Base-by-base conservation (phyloP, 1,140 invertebrate species). In the Dendroctonus ponderosae region DNA sequence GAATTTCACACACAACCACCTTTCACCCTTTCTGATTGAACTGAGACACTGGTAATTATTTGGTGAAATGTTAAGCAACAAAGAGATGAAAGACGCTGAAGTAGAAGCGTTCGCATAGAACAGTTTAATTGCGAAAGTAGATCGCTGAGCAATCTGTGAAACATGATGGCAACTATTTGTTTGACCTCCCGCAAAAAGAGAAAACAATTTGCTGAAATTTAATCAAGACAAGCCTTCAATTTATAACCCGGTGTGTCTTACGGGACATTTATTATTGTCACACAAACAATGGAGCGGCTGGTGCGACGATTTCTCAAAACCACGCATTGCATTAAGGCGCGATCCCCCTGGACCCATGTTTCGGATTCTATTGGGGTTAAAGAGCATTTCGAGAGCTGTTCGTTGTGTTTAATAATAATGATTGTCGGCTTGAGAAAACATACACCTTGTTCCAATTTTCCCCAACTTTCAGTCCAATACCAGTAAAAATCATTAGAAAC, bases 171-270 rank as follows among this genome's bases (percentile, higher is more conserved):
- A 37, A 67, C 65, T 14, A 67, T 67, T 67, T 67, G 65, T 67
- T 61, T 67, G 65, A 61, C 50, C 57, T 40, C 6, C 46, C 12
- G 51, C 41, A 62, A 62, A 68, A 68, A 68, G 56, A 60, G 66
- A 68, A 62, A 68, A 68, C 66, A 68, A 68, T 68, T 68, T 68
- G 66, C 60, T 53, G 66, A 63, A 68, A 68, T 68, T 62, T 68
- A 68, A 68, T 68, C 66, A 68, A 63, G 66, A 68, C 66, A 58
- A 68, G 60, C 50, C 61, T 63, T 68, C 66, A 63, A 68, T 68
- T 68, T 68, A 68, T 63, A 58, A 68, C 43, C 15, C 52, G 59
- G 54, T 53, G 60, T 52, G 66, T 63, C 60, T 62, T 59, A 39
- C 12, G 60, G 41, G 56, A 68, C 66, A 68, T 68, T 68, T 68